These are phyloP conservation scores for Alviniconcha strummeri DNA, from an alignment of 2,888 invertebrate genomes.

Conservation along the genomic window DNA sequence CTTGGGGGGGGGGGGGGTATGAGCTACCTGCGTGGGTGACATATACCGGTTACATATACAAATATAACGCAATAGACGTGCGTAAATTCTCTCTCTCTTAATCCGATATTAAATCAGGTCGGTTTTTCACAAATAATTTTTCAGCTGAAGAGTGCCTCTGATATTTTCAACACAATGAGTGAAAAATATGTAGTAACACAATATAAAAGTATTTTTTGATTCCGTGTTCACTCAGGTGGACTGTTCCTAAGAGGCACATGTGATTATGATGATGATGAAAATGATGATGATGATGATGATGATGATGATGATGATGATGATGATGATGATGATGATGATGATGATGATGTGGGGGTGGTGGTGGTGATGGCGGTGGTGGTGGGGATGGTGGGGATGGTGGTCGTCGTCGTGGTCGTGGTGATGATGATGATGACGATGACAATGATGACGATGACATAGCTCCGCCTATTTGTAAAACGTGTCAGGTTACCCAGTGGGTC, in stretches of 20 bases:
- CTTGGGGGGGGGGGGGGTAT: not conserved
- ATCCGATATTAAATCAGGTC: not conserved
- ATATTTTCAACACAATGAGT: no score
- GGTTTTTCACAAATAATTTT: no score
- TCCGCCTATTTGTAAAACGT: no score
- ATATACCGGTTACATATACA: no score
- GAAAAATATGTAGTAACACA: not conserved
- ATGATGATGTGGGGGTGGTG: not conserved
- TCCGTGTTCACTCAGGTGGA: not conserved
- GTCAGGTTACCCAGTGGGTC: no score
- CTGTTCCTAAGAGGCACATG: not conserved
- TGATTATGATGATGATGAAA: no score
- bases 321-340: constrained; percentile 13
- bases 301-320: not conserved
- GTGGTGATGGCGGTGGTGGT: not conserved
- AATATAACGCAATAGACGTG: no score
- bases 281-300: not conserved
- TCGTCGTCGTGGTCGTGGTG: no score
- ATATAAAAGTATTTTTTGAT: not conserved
- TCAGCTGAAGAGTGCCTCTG: no score
- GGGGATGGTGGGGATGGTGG: not conserved
- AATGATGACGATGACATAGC: not conserved
- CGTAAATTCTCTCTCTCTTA: not conserved
- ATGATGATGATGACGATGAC: not conserved
- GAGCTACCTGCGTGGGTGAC: not conserved